Percentiles rank a stretch among this genome's conserved stretches.
phyloP scores from a whole-genome alignment of 2,797 vertebrate genomes.

The Mionectes olivaceus region DNA sequence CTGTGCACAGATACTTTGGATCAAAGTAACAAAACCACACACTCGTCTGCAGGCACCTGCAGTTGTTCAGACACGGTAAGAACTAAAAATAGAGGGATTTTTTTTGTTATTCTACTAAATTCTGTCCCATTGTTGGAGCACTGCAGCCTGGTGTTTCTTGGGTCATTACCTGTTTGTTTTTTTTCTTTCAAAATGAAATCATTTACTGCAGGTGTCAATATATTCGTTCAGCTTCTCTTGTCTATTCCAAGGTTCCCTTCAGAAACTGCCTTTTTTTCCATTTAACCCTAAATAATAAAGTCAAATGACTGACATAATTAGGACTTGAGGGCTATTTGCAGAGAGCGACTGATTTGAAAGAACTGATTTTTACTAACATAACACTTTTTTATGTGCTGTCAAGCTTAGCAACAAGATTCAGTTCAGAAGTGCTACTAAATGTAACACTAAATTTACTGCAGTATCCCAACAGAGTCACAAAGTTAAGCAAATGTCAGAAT shows the following conservation, averaged over 20 bases:
- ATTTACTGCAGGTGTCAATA: neutral
- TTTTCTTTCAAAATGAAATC: neutral
- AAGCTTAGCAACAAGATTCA: neutral
- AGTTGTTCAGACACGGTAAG: neutral
- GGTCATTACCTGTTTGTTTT: neutral
- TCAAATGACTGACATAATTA: neutral
- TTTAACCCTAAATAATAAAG: conserved; percentile 13
- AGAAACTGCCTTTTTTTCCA: neutral
- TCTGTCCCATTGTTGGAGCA: neutral
- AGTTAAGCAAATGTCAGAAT: neutral
- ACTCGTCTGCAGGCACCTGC: neutral
- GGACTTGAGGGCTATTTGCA: neutral
- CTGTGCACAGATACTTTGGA: neutral
- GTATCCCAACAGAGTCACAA: neutral
- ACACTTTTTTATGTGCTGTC: neutral
- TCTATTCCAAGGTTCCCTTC: neutral
- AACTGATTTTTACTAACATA: neutral
- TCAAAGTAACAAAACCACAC: neutral
- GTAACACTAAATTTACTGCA: neutral
- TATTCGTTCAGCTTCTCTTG: neutral
- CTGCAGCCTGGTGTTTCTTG: neutral
- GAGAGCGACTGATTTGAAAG: neutral
- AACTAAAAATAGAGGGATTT: conserved; percentile 30
- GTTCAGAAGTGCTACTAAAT: neutral
- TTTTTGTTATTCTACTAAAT: neutral